Base-by-base conservation (phyloP, 2,113 vertebrate genomes). In the Micromys minutus region DNA sequence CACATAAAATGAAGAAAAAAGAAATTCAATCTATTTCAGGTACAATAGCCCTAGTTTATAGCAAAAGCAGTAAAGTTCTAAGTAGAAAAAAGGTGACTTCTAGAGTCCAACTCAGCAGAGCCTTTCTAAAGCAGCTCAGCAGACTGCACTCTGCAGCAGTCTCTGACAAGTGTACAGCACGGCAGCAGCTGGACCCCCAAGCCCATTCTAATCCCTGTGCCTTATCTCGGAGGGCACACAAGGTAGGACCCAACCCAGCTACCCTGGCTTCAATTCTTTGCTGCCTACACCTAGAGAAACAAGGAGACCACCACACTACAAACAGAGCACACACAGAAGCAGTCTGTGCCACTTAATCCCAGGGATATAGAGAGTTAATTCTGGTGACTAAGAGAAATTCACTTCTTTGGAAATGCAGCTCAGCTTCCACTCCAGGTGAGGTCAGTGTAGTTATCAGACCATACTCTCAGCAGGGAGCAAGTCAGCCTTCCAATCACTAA, bases 351-450 rank as follows among this genome's bases (percentile, higher is more conserved):
- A 52, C 65, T 87, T 34, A 52, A 34, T 34, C 29, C 59, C 63
- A 67, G 34, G 61, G 10, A 67, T 13, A 50, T 45, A 22, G 52
- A 34, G 45, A 2, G 19, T 31, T 47, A n/a, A n/a, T 36, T 17
- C 34, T 55, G 47, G 47, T 45, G 57, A 65, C n/a, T 19, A 7
- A 50, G 21, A 67, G 7, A 26, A 59, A 45, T 6, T 22, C 26
- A 22, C n/a, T 1, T 39, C 36, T 11, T 8, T 2, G 22, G 15
- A 8, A 45, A 69, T 0, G 0, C 10, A 59, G 3, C 22, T 9
- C 9, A 0, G 21, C 15, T 1, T 17, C 10, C 4, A 4, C 19
- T 26, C 5, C 19, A 15, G 7, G 5, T 5, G 1, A 9, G 31
- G 5, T 9, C 50, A 59, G 42, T 34, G 4, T 47, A 19, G 24